Evolutionary conservation across 2,888 invertebrate genomes (phyloP).

Genomic region (Epinotia brunnichana): DNA sequence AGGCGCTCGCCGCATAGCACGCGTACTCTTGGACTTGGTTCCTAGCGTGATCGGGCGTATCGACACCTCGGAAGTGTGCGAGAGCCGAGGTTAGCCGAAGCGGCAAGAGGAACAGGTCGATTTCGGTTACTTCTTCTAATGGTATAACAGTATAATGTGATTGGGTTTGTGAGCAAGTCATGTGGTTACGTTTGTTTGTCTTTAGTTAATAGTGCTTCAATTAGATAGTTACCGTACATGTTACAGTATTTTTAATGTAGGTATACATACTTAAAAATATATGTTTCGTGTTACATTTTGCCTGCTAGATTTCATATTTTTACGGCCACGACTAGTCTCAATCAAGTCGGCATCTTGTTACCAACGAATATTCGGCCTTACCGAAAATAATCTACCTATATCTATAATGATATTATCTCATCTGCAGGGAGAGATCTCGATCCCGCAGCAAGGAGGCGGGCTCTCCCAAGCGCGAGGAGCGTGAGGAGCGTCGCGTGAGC

Average conservation of each 20-base stretch:
- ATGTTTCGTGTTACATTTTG: not conserved
- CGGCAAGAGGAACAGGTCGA: no score
- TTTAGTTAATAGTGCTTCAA: not conserved
- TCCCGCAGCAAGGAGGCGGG: constrained; percentile 86
- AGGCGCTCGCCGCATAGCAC: no score
- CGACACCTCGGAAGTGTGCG: no score
- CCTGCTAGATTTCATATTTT: constrained; percentile 2
- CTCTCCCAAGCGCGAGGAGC: constrained; percentile 71
- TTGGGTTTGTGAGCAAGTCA: no score
- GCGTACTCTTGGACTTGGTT: no score
- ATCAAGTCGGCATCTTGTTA: not conserved
- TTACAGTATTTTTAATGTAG: not conserved
- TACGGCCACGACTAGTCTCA: not conserved
- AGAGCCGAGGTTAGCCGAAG: no score
- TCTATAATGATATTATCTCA: constrained; percentile 44
- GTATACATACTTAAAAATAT: not conserved
- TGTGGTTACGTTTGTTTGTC: no score
- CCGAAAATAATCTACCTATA: constrained; percentile 9
- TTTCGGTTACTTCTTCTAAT: no score
- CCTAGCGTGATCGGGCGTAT: no score
- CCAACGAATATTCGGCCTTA: not conserved
- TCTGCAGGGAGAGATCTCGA: constrained; percentile 86
- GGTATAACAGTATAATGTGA: no score
- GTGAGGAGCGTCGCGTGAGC: constrained; percentile 65
- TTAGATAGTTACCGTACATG: not conserved